These are phyloP conservation scores for Lepidonotus clava DNA, from an alignment of 2,888 invertebrate genomes.

Conservation along the genomic window DNA sequence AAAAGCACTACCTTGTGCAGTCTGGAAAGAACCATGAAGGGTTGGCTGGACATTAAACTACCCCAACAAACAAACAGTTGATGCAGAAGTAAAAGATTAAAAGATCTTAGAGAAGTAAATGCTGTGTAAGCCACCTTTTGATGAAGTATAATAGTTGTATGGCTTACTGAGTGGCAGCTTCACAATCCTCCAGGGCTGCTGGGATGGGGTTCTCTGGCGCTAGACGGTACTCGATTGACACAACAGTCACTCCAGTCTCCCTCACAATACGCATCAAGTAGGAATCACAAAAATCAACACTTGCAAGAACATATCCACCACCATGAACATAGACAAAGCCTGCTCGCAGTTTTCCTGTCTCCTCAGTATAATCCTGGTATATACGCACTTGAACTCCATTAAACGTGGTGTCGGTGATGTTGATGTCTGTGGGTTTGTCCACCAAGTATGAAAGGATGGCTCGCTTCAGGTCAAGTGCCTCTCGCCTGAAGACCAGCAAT, in stretches of 20 bases:
- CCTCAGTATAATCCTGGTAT: neutral
- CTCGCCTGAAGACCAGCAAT: neutral
- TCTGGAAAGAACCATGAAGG: too few relatives aligned
- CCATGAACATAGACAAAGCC: slow-evolving; percentile 53
- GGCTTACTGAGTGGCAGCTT: neutral
- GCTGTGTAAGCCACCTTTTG: too few relatives aligned
- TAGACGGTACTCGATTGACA: neutral
- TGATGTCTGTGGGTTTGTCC: neutral
- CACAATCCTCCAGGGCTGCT: slow-evolving; percentile 4
- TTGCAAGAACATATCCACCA: slow-evolving; percentile 1
- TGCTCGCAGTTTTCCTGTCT: neutral
- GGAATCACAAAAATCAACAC: neutral
- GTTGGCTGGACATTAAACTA: too few relatives aligned
- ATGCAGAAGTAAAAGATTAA: too few relatives aligned
- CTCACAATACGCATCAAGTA: neutral
- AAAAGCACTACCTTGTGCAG: too few relatives aligned
- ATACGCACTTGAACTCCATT: slow-evolving; percentile 15
- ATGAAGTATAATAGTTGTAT: too few relatives aligned
- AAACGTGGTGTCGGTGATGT: neutral
- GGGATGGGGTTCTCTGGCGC: slow-evolving; percentile 32
- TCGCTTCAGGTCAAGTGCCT: neutral
- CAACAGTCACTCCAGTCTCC: neutral
- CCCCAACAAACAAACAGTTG: too few relatives aligned
- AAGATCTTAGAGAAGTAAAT: too few relatives aligned
- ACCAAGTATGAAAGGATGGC: neutral